phyloP scores from a whole-genome alignment of 1,140 invertebrate genomes.

The Dreissena rostriformis region DNA sequence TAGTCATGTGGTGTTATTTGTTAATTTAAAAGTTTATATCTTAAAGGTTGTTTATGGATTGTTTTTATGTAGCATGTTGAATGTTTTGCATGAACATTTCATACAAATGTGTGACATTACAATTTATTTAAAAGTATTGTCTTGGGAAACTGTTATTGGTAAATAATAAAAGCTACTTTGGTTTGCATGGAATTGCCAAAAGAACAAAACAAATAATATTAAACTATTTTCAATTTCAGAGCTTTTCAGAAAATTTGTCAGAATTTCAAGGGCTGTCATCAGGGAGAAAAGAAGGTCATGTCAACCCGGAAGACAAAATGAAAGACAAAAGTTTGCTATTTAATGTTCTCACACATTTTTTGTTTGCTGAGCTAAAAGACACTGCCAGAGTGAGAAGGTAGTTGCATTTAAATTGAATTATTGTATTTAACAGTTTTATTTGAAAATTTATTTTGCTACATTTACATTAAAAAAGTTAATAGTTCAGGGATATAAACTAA shows the following conservation, averaged over 20 bases:
- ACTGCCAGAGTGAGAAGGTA: conserved; percentile 49
- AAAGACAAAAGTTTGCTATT: conserved; percentile 31
- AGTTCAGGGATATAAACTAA: no score
- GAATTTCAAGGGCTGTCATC: neutral
- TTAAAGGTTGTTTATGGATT: no score
- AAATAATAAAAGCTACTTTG: neutral
- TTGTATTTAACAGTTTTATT: no score
- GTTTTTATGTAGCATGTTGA: no score
- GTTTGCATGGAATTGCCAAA: neutral
- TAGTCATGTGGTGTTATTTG: no score
- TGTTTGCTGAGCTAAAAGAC: conserved; percentile 53
- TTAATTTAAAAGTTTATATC: no score
- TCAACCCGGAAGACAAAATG: conserved; percentile 7
- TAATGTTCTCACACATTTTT: conserved; percentile 48
- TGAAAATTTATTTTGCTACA: no score
- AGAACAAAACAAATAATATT: neutral
- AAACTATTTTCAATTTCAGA: neutral
- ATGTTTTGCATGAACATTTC: no score
- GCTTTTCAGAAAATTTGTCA: neutral
- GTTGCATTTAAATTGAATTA: neutral
- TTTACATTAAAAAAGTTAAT: no score
- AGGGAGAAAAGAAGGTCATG: neutral
- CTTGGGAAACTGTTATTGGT: neutral
- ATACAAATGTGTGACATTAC: no score
- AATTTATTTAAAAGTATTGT: neutral